These are phyloP conservation scores for Heliconius hermathena DNA, from an alignment of 1,140 invertebrate genomes.

Conservation along the genomic window DNA sequence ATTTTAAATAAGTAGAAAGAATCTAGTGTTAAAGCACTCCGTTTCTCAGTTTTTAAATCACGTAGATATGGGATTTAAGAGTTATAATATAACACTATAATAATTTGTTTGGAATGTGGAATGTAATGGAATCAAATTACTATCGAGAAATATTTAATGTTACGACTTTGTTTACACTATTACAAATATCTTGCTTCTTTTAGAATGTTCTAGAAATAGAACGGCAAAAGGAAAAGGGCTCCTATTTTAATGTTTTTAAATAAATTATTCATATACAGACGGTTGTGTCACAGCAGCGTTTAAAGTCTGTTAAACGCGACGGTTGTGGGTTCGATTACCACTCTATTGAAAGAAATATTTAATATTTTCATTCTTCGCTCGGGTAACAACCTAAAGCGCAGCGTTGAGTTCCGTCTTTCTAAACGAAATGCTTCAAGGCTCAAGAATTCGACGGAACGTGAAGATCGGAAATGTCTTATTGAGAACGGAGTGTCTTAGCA, in stretches of 20 bases:
- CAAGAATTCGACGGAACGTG: no score
- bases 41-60: no score
- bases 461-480: no score
- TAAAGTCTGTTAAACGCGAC: background rate
- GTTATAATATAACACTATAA: background rate
- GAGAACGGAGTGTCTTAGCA: no score
- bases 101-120: background rate
- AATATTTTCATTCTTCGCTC: background rate
- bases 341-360: background rate
- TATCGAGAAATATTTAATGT: background rate
- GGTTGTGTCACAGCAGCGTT: background rate
- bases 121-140: background rate
- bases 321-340: background rate
- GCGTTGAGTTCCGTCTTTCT: no score
- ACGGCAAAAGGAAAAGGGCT: no score
- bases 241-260: no score
- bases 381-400: no score
- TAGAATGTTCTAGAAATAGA: background rate
- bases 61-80: no score
- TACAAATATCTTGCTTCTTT: background rate
- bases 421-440: no score
- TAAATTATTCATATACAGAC: background rate
- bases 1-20: no score
- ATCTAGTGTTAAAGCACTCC: no score
- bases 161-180: background rate